Evolutionary conservation across 2,797 vertebrate species (phyloP).

Genomic region (Champsocephalus gunnari): DNA sequence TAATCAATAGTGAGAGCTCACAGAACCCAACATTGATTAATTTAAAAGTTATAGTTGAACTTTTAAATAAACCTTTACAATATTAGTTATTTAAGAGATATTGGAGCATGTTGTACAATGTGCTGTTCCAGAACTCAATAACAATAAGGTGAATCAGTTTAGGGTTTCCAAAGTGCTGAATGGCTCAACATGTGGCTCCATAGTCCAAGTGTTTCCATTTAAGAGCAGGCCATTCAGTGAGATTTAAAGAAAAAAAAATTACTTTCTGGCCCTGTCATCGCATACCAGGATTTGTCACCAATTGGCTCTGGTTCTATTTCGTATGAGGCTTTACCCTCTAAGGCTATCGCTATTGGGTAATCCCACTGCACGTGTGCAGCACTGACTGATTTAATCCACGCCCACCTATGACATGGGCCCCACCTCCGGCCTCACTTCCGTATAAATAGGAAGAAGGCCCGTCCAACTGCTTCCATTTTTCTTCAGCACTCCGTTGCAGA

Average conservation of each 20-base stretch:
- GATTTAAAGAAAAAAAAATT: neutral
- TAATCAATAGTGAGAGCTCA: slow-evolving; percentile 24
- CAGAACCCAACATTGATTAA: neutral
- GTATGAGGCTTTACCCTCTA: too few species aligned
- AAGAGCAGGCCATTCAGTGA: neutral
- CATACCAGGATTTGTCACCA: neutral
- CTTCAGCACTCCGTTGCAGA: too few species aligned
- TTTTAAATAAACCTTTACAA: too few species aligned
- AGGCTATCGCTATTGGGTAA: too few species aligned
- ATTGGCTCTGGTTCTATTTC: too few species aligned
- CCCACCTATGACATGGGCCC: too few species aligned
- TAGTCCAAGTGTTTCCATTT: neutral
- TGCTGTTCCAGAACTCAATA: neutral
- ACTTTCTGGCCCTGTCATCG: neutral
- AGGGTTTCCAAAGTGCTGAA: neutral
- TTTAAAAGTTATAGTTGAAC: slow-evolving; percentile 32
- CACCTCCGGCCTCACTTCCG: too few species aligned
- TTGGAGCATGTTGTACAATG: neutral
- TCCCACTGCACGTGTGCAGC: too few species aligned
- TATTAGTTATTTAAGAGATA: neutral
- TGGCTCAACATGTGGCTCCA: neutral
- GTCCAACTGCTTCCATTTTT: too few species aligned
- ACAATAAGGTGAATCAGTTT: neutral
- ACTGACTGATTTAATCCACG: too few species aligned
- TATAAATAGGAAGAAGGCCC: too few species aligned